Base-by-base conservation (phyloP, 2,797 vertebrate species). In the Pseudomugil tenellus region DNA sequence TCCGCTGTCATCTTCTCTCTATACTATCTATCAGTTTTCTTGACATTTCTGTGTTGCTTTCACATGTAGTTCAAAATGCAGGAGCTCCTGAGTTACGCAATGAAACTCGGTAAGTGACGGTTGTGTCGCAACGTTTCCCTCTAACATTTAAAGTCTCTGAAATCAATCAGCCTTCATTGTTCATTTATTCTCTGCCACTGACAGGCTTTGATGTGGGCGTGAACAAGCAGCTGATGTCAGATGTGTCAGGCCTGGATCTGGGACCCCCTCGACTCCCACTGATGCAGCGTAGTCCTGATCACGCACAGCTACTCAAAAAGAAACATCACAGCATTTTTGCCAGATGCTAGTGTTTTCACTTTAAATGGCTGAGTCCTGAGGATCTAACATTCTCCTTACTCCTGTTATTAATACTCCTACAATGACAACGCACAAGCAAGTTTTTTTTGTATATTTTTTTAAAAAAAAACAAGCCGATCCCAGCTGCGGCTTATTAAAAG, bases 221-320 rank as follows among this genome's bases (percentile, higher is more conserved):
- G 80, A 98, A 95, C 81, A 99, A 99, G 92, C 94, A 95, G 81
- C 80, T 98, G 76, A 97, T 98, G 96, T 91, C 68, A 0, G 81
- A 92, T 57, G 43, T 96, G 74, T 98, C 98, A 2, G 96, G 96
- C 52, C 87, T 99, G 83, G 66, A 74, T 9, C 92, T 99, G 87
- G 98, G 98, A 16, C 96, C 97, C 4, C 96, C 98, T 4, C 95
- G 97, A 7, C 94, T 95, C 62, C 98, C 97, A 0, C 61, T 99
- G 65, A 81, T 84, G 68, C 87, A 37, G 0, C 95, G 95, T 74
- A 88, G 93, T 9, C 29, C 17, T 2, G 83, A 71, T 2, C 75
- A 67, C 4, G 86, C 88, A 0, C 0, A 11, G 39, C 31, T 77
- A 61, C 92, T 95, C 16, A 81, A 79, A 43, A 71, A 91, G 69